Conservation (phyloP, 2,113 vertebrate genomes). For the Chlorodrepanis virens region DNA sequence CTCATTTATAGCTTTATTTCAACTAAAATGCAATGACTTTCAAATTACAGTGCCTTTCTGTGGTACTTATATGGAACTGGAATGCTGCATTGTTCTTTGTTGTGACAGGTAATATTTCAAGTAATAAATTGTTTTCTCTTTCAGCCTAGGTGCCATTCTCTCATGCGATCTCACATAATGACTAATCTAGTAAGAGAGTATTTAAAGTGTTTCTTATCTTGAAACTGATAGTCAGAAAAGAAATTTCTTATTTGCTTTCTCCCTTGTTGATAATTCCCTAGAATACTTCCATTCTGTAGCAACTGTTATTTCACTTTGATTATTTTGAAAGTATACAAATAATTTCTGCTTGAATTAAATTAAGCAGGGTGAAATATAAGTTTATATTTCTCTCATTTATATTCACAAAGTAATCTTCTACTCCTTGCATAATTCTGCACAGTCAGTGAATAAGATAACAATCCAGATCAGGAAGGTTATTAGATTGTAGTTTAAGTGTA, state of each 20-base stretch:
- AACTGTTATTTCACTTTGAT: background rate
- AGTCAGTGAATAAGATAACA: background rate
- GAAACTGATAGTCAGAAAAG: background rate
- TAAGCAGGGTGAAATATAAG: background rate
- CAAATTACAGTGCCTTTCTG: background rate
- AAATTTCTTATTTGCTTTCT: background rate
- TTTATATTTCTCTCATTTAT: background rate
- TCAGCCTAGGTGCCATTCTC: background rate
- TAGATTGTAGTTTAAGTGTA: background rate
- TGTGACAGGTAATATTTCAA: background rate
- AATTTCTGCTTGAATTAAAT: background rate
- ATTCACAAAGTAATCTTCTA: background rate
- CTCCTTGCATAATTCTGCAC: background rate
- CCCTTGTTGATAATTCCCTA: background rate
- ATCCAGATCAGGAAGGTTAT: background rate
- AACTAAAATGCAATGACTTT: background rate
- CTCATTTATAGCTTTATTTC: background rate
- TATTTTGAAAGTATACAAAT: background rate
- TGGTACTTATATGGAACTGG: background rate
- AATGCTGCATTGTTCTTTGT: background rate
- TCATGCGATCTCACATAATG: background rate
- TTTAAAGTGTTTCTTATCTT: background rate
- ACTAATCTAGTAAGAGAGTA: background rate
- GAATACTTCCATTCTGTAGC: background rate
- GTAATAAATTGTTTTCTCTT: background rate